A percentile compares a stretch with the other conserved stretches of the same genome.
phyloP scores from a whole-genome alignment of 2,113 vertebrate genomes.

The Cisticola juncidis region DNA sequence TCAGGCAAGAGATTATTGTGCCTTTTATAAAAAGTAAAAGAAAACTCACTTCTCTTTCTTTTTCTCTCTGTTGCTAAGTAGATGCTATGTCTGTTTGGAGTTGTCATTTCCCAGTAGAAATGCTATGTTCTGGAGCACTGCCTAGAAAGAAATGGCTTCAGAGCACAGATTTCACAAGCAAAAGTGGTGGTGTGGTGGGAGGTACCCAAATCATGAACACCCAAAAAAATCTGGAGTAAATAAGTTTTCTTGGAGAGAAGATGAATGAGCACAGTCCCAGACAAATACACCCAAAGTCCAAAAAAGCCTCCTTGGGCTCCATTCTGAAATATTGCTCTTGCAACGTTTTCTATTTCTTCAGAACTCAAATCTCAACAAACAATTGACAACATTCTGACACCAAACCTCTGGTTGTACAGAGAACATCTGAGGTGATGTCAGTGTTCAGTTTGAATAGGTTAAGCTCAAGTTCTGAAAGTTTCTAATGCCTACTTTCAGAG shows the following conservation, averaged over 20 bases:
- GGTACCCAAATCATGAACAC: neutral
- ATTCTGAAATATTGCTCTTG: neutral
- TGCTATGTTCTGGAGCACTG: conserved; percentile 22
- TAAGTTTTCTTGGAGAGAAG: neutral
- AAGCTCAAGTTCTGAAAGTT: neutral
- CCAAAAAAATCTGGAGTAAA: neutral
- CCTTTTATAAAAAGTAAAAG: conserved; percentile 54
- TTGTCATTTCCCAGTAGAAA: conserved; percentile 38
- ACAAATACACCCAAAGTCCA: neutral
- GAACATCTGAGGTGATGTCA: neutral
- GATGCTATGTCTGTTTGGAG: conserved; percentile 46
- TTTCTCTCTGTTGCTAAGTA: conserved; percentile 59
- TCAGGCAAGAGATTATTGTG: conserved; percentile 24
- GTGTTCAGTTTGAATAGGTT: neutral
- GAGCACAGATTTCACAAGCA: neutral
- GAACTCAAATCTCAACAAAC: neutral
- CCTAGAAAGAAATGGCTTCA: conserved; percentile 27
- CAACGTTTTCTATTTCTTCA: neutral
- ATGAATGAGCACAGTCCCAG: neutral
- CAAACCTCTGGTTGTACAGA: neutral
- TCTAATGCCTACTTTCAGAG: neutral
- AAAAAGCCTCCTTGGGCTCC: accelerated
- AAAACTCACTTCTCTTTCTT: conserved; percentile 38
- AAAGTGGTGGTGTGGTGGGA: neutral
- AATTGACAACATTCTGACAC: neutral